Base-by-base conservation (phyloP, 1,140 invertebrate species). In the Oreohelix idahoensis region DNA sequence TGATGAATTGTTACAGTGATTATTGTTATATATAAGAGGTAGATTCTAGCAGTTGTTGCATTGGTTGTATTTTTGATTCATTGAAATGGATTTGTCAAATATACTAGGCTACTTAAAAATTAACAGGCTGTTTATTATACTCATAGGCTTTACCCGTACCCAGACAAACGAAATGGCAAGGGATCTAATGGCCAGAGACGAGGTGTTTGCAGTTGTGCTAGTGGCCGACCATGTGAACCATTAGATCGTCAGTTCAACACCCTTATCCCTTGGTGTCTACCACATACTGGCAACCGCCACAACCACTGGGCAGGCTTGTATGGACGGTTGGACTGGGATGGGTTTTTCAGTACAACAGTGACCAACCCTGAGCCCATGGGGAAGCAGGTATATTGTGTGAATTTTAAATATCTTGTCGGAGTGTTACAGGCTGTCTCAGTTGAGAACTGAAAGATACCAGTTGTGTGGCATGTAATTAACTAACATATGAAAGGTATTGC, bases 331-430 rank as follows among this genome's bases (percentile, higher is more conserved):
- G 95, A 96, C 81, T 97, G 96, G 96, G 94, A 96, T 89, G 96
- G 96, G 23, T 97, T 96, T 93, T 97, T 97, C 90, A 90, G 90
- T 39, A 97, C 96, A n/a, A 97, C 96, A 13, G 93, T 94, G 39
- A 94, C 94, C 23, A 97, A 97, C 93, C 96, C 96, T 63, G 96
- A 97, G 90, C 96, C 96, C 15, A 97, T 97, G 96, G 96, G 96
- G 79, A 97, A 97, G 94, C 96, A 97, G 93, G 96, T 94, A 84
- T 71, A n/a, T 58, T 5, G 2, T 58, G 23, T 58, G 15, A 5
- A 45, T 45, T 45, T 45, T 45, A 45, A 45, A 45, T 45, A 5
- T 45, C 42, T n/a, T n/a, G n/a, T n/a, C n/a, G n/a, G n/a, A n/a
- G n/a, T n/a, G n/a, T n/a, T n/a, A n/a, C n/a, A n/a, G n/a, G n/a